Conservation (phyloP, 2,888 invertebrate species). For the Drosophila fungiperda region DNA sequence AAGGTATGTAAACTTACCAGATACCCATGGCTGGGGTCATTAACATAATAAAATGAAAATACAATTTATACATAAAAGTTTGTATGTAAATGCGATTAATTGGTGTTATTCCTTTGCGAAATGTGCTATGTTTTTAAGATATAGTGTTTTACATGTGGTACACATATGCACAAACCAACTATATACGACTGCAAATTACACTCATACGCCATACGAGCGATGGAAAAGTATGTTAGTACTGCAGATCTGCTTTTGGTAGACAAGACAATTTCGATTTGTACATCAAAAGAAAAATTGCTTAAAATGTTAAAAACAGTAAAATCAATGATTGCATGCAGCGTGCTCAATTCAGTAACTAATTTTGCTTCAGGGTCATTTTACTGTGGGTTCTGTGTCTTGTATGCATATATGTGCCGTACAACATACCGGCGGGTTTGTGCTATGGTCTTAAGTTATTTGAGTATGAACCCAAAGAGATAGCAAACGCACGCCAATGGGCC, state of each 20-base stretch:
- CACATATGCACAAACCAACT: slow-evolving; percentile 8
- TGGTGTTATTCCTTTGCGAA: slow-evolving; percentile 1
- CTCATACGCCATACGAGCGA: slow-evolving; percentile 69
- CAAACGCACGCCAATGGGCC: slow-evolving; percentile 26
- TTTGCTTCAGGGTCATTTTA: slow-evolving; percentile 69
- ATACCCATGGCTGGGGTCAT: slow-evolving; percentile 5
- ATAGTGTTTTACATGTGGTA: slow-evolving; percentile 5
- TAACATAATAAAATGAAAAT: background rate
- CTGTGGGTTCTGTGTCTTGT: slow-evolving; percentile 8
- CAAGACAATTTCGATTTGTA: slow-evolving; percentile 71
- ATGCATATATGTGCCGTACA: slow-evolving; percentile 10
- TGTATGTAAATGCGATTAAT: background rate
- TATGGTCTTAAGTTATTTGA: slow-evolving; percentile 66
- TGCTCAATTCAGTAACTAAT: slow-evolving; percentile 52
- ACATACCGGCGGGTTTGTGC: slow-evolving; percentile 37
- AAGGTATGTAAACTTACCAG: slow-evolving; percentile 7
- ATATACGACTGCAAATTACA: slow-evolving; percentile 67
- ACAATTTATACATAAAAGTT: background rate
- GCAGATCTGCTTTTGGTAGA: slow-evolving; percentile 30
- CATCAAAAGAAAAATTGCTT: slow-evolving; percentile 61
- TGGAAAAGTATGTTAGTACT: slow-evolving; percentile 12
- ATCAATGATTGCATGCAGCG: slow-evolving; percentile 44
- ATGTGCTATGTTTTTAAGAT: slow-evolving; percentile 12
- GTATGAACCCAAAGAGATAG: slow-evolving; percentile 45
- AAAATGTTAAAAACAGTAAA: slow-evolving; percentile 58